Base-by-base conservation (phyloP, 2,113 vertebrate genomes). In the Haemorhous mexicanus region DNA sequence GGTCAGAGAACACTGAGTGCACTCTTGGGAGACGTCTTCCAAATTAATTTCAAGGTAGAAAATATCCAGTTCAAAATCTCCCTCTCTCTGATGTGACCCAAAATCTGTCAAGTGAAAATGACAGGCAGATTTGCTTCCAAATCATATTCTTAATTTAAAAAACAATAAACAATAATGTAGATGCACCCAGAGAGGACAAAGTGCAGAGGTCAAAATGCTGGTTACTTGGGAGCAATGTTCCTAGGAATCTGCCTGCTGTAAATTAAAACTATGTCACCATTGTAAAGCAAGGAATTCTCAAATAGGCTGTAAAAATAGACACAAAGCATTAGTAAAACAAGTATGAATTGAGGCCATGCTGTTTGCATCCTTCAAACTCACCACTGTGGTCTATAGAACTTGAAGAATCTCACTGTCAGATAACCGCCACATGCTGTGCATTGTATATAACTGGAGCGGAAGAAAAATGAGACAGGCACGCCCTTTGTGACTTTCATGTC, bases 221-320 rank as follows among this genome's bases (percentile, higher is more conserved):
- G 70, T 91, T 97, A 53, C 91, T 79, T 84, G 70, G 87, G 49
- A 96, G 74, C 66, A 73, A 50, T 47, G 70, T 67, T 93, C 37
- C 70, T 91, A 47, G 66, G 84, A 93, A 20, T 91, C 72, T 43
- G 68, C 26, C 68, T 58, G 78, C 46, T 73, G 50, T 69, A 93
- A 93, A 89, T 93, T 83, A 85, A 79, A 90, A 91, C 81, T 93
- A 18, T 94, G 93, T 76, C 91, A 90, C 70, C 87, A 90, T 55
- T 95, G 87, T 74, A 80, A 58, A 87, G 37, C 49, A 94, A 87
- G n/a, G 91, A 94, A 83, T 94, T 83, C 70, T 95, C 72, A 83
- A 95, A 85, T 24, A 85, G 67, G 84, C 87, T 85, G 64, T 87
- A 89, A 95, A 94, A 95, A 94, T 39, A 94, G 94, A 87, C 77